Base-by-base conservation (phyloP, 2,888 invertebrate species). In the Epinotia ramella region DNA sequence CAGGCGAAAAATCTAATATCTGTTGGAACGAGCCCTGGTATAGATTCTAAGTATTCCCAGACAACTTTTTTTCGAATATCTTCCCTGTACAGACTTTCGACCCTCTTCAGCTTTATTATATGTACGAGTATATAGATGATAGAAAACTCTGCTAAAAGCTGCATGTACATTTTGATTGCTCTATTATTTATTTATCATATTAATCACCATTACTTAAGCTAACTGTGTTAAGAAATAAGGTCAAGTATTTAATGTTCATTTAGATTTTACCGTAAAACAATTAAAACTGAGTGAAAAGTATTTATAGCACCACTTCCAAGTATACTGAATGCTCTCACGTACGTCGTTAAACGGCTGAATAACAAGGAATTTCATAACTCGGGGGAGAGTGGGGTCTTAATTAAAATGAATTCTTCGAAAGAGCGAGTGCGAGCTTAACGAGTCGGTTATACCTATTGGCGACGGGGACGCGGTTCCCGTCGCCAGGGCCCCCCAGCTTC, bases 321-420 rank as follows among this genome's bases (percentile, higher is more conserved):
- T 68, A 73, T 53, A 73, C 18, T 63, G 62, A 65, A 75, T 75
- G 33, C 60, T 56, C 56, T 60, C 75, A 75, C 75, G 75, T 71
- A 62, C 40, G 65, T 70, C 75, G 70, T 75, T 70, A 75, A 70
- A 71, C 60, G 75, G 60, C 75, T 71, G 71, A 71, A 71, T 66
- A 71, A 75, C 71, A 65, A 80, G 77, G 77, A 80, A 80, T 79
- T 79, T 62, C 70, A 78, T 72, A 78, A 77, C 70, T 77, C 77
- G 77, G 79, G 80, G 80, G 80, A 80, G 84, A 81, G 80, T 73
- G 78, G 79, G 77, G 73, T 81, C 82, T 86, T 86, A 87, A 87
- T 88, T 88, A 86, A 86, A 85, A 83, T 79, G 82, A 86, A 88
- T 87, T 87, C 81, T 81, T 81, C 71, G 69, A 68, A 68, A 72